Evolutionary conservation across 2,797 vertebrate genomes (phyloP).

Genomic region (Arctocebus calabarensis): DNA sequence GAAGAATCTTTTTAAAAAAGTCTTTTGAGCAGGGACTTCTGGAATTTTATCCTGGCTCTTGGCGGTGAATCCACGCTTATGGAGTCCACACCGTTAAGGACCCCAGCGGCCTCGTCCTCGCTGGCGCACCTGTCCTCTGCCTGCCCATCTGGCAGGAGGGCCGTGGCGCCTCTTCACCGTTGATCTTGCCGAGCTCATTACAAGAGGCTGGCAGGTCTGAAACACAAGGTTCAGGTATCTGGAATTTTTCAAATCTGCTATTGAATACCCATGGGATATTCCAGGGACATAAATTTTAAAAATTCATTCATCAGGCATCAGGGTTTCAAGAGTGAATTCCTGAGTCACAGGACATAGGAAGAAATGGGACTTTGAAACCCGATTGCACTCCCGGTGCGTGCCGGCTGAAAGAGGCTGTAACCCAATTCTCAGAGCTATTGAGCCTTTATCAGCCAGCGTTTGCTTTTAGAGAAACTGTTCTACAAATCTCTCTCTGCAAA

Average conservation of each 20-base stretch:
- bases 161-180: not conserved
- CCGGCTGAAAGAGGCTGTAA: conserved; percentile 20
- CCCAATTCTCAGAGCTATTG: conserved; percentile 7
- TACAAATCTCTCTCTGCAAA: not conserved
- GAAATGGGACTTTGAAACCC: conserved; percentile 71
- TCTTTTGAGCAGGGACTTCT: not conserved
- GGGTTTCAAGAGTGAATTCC: conserved; percentile 63
- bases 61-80: rapidly evolving
- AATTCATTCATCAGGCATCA: conserved; percentile 9
- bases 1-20: not conserved
- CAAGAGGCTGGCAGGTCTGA: conserved; percentile 5
- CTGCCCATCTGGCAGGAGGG: not conserved
- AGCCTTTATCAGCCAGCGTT: not conserved
- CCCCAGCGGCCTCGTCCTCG: not conserved
- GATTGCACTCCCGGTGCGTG: not conserved
- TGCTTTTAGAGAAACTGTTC: not conserved
- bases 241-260: conserved; percentile 36
- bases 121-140: rapidly evolving
- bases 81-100: rapidly evolving
- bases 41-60: not conserved
- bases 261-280: conserved; percentile 59
- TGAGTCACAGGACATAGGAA: conserved; percentile 20
- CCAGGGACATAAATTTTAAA: conserved; percentile 55
- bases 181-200: not conserved
- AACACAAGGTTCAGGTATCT: conserved; percentile 1